Evolutionary conservation across 2,888 invertebrate genomes (phyloP), one percentile per base, ranked within the genome.

Genomic region (Smittia aterrima): DNA sequence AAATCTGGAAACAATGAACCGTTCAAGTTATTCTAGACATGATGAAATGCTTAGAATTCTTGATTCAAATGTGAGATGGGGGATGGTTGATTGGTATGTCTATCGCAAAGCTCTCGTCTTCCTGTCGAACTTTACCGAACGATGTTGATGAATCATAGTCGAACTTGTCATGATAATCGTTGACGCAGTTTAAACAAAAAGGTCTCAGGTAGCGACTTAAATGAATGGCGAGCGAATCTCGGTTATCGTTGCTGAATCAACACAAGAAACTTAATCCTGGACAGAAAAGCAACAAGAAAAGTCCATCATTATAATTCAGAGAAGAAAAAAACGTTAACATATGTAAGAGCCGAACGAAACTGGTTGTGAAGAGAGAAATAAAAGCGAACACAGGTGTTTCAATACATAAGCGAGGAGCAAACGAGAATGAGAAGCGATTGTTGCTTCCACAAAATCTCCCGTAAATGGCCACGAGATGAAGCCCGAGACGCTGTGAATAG

Each of bases 361-460:
- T 70, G 70, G 70, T 70, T 70, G 54, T 58, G 22, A 18, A 58
- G 27, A 54, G 54, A 70, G n/a, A 54, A 27, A 70, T 27, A 70
- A 41, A 18, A 32, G 53, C 18, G 40, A 68, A 70, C 70, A 70
- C 70, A 70, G 70, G 70, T 70, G 70, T 70, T 70, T 22, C 25
- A 54, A 68, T 41, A 68, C 41, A 53, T 53, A 70, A 27, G 53
- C 47, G 24, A 13, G 6, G 20, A 58, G 22, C 7, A 47, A 47
- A 47, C 38, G 38, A 38, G 38, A 38, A 38, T 38, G 38, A 38
- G 38, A 38, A 9, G 9, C 38, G n/a, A 47, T 13, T 16, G 47
- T 47, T 47, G 47, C 16, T 47, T 47, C n/a, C 47, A 13, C 11
- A 47, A 47, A n/a, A 38, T 38, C 38, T n/a, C 11, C 47, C 47